Evolutionary conservation across 1,140 invertebrate genomes (phyloP).

Genomic region (Ctenoplectra terminalis): DNA sequence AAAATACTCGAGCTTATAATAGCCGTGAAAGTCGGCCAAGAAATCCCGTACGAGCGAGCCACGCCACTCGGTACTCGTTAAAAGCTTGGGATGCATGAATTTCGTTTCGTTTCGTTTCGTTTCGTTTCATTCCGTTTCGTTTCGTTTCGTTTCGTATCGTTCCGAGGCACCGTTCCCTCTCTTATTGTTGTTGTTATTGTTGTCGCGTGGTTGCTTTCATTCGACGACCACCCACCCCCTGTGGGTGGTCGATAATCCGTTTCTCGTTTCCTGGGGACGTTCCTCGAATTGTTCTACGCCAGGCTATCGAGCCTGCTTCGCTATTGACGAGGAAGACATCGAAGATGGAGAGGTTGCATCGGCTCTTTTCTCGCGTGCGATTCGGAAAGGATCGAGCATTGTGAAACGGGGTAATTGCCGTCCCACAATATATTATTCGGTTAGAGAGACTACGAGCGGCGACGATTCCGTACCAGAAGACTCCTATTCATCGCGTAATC

Average conservation of each 20-base stretch:
- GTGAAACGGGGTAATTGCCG: neutral
- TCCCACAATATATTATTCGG: neutral
- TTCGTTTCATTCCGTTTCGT: neutral
- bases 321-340: neutral
- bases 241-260: slow-evolving; percentile 37
- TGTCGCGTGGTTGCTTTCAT: slow-evolving; percentile 21
- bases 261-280: neutral
- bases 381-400: neutral
- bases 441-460: neutral
- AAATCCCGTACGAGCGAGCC: slow-evolving; percentile 19
- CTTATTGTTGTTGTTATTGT: slow-evolving; percentile 35
- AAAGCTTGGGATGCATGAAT: slow-evolving; percentile 41
- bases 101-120: slow-evolving; percentile 17
- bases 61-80: slow-evolving; percentile 34
- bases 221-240: neutral
- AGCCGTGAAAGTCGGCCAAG: slow-evolving; percentile 55
- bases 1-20: slow-evolving; percentile 63
- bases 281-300: slow-evolving; percentile 6
- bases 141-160: neutral
- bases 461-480: neutral
- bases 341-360: neutral
- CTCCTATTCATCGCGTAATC: neutral
- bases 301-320: neutral
- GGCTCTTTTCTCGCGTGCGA: neutral
- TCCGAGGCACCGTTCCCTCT: neutral